Evolutionary conservation across 2,797 vertebrate species (phyloP), one percentile per base, ranked within the genome.

Genomic region (Ptychobarbus kaznakovi): DNA sequence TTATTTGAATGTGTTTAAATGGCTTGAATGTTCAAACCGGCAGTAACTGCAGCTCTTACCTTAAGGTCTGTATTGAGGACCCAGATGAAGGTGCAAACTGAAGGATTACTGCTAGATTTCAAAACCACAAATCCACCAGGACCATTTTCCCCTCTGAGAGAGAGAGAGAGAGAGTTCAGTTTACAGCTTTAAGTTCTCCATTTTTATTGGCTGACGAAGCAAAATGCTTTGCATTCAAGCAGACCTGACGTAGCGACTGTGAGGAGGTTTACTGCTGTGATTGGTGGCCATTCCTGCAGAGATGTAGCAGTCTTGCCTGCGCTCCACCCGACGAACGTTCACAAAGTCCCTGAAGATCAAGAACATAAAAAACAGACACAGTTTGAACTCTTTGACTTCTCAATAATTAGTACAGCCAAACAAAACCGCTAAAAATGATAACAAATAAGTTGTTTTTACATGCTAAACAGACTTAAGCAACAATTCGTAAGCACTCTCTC

Each of bases 11-110:
- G 15, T 8, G 5, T 69, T 51, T 40, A 70, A 69, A 53, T 38
- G 4, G 32, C 20, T 70, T 56, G 16, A 56, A 20, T 70, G 13
- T 28, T 42, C 1, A 46, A 73, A 46, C 0, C 22, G 25, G 53
- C 11, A 42, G 51, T 1, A n/a, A 32, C 0, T 35, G 6, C 13
- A 28, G 46, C 11, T 40, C 75, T 92, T 91, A 98, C 98, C 97
- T 99, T 99, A 32, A 99, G 94, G 90, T 99, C 97, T 0, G 98
- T 98, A 92, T 99, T 99, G 80, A 99, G 97, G 78, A 99, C 95
- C 98, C 98, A 99, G 91, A 99, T 91, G 90, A 99, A 98, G 40
- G 97, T 99, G 93, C 97, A 99, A 86, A 98, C 92, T 5, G 95
- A 95, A 13, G 97, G 96, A 89, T 98, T 99, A 68, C 92, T 95